phyloP scores from a whole-genome alignment of 2,797 vertebrate species.

The Numenius phaeopus region DNA sequence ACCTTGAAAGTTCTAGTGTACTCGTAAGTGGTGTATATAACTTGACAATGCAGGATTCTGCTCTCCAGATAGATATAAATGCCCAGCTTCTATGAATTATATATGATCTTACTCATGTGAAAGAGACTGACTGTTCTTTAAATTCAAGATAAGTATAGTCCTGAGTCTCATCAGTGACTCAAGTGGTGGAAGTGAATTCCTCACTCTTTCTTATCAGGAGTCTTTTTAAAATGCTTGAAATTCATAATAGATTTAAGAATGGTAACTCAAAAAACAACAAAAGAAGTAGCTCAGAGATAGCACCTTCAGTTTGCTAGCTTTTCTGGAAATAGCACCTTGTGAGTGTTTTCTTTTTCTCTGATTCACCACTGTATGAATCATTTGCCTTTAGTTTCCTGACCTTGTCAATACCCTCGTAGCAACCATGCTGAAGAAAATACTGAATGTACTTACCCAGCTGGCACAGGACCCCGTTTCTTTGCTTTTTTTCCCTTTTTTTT shows the following conservation, averaged over 20 bases:
- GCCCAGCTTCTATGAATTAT: not conserved
- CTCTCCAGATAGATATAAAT: not conserved
- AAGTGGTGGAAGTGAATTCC: not conserved
- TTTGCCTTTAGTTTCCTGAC: not conserved
- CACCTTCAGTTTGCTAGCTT: not conserved
- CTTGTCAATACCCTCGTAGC: not conserved
- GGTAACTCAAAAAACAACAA: accelerated
- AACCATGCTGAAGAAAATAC: not conserved
- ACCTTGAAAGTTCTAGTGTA: not conserved
- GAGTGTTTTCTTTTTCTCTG: not conserved
- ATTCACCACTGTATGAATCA: not conserved
- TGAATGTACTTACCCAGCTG: not conserved
- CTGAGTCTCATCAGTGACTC: not conserved
- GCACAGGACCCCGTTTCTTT: not conserved
- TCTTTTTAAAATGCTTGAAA: not conserved
- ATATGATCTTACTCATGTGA: not conserved
- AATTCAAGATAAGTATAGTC: not conserved
- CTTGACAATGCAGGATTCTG: not conserved
- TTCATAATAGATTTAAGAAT: not conserved
- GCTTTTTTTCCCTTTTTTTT: not conserved
- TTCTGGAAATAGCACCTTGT: not conserved
- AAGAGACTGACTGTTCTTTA: not conserved
- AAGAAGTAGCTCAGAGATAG: not conserved
- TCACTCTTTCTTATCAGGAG: not conserved
- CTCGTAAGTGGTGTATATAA: not conserved